phyloP scores from a whole-genome alignment of 2,888 invertebrate genomes.

The Lucinisca nassula region DNA sequence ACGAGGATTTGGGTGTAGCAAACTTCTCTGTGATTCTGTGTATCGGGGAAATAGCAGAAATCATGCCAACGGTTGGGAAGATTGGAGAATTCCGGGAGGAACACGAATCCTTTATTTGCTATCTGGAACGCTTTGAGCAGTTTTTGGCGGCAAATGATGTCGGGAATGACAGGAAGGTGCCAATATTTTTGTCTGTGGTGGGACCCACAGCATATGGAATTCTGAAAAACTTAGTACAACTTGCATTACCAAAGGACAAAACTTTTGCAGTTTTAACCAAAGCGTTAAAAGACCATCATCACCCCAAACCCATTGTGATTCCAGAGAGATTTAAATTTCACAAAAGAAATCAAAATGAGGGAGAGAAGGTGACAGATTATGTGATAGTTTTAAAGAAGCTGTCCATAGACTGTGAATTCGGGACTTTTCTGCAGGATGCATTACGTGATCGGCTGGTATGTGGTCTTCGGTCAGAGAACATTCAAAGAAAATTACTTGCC shows the following conservation, averaged over 20 bases:
- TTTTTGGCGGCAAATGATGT: slow-evolving; percentile 28
- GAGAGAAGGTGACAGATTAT: slow-evolving; percentile 35
- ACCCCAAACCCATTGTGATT: slow-evolving; percentile 28
- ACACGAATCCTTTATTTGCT: slow-evolving; percentile 7
- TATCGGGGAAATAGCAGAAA: no score
- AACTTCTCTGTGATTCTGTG: background rate
- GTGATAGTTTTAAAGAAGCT: slow-evolving; percentile 17
- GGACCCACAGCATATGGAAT: slow-evolving; percentile 19
- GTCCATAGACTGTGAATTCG: slow-evolving; percentile 31
- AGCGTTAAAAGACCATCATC: slow-evolving; percentile 26
- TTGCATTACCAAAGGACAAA: slow-evolving; percentile 34
- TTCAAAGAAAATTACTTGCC: slow-evolving; percentile 38
- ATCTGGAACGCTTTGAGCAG: slow-evolving; percentile 25
- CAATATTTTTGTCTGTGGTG: slow-evolving; percentile 33
- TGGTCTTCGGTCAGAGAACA: slow-evolving; percentile 21
- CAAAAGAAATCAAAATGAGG: slow-evolving; percentile 34
- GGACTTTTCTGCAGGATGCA: slow-evolving; percentile 28
- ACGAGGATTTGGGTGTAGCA: slow-evolving; percentile 22
- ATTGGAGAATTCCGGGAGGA: slow-evolving; percentile 27
- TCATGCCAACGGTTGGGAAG: slow-evolving; percentile 30
- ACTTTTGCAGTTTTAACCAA: background rate
- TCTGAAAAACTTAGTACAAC: slow-evolving; percentile 23
- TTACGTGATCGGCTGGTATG: slow-evolving; percentile 47
- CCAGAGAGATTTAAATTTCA: slow-evolving; percentile 48
- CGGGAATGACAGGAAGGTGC: slow-evolving; percentile 18